These are phyloP conservation scores for Stegastes partitus DNA, from an alignment of 2,113 vertebrate genomes.

Conservation along the genomic window DNA sequence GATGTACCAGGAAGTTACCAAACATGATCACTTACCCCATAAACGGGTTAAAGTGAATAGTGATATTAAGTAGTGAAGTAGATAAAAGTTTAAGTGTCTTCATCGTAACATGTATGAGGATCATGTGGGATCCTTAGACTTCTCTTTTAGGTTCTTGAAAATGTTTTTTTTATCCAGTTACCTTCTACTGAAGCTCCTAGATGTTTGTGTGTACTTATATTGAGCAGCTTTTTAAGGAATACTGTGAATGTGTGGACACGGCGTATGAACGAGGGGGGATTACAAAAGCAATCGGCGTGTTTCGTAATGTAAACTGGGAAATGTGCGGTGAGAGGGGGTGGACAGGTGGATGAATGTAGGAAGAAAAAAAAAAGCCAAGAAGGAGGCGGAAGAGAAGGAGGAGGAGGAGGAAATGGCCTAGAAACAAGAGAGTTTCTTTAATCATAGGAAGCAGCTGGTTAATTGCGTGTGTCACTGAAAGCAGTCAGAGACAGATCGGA, in stretches of 20 bases:
- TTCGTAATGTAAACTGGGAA: slow-evolving; percentile 13
- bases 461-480: slow-evolving; percentile 75
- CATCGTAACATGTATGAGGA: too few species aligned
- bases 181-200: neutral
- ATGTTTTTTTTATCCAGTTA: too few species aligned
- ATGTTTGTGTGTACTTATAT: neutral
- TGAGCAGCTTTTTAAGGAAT: neutral
- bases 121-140: too few species aligned
- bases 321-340: slow-evolving; percentile 20
- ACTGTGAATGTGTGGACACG: neutral
- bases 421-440: slow-evolving; percentile 70
- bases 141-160: too few species aligned
- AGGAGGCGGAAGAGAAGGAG: slow-evolving; percentile 12
- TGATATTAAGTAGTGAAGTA: too few species aligned
- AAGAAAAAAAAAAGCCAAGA: slow-evolving; percentile 18
- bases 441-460: slow-evolving; percentile 76
- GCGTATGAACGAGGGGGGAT: neutral
- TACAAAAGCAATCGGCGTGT: slow-evolving; percentile 21
- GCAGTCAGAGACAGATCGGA: slow-evolving; percentile 62
- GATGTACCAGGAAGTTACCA: too few species aligned
- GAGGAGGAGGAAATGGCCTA: slow-evolving; percentile 52
- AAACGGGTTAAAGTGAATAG: too few species aligned
- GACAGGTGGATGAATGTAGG: slow-evolving; percentile 50
- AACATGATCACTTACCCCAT: too few species aligned
- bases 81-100: too few species aligned